Base-by-base conservation (phyloP, 1,140 invertebrate species). In the Samia ricini region DNA sequence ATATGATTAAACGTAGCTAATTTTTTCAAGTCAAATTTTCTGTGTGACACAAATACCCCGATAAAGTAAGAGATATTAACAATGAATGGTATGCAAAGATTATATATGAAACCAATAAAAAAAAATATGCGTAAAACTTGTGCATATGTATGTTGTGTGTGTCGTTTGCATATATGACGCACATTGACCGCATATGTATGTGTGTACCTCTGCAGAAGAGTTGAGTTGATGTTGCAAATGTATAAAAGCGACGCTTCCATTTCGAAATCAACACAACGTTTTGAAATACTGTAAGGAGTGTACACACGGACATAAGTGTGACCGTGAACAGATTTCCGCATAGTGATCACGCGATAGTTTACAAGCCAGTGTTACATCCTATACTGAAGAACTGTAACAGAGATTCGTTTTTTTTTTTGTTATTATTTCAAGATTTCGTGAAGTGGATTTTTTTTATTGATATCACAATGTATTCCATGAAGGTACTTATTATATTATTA, bases 241-340 rank as follows among this genome's bases (percentile, higher is more conserved):
- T 90, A 90, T 90, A 90, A 88, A 90, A 90, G 83, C 85, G 83
- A 80, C 71, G 83, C 78, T 80, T 71, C 69, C 85, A 87, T 90
- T 90, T 90, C 86, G 86, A 88, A 89, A 89, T 90, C 85, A 88
- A 80, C 86, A 90, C 68, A 90, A 79, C 81, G 76, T 83, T 84
- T 89, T 88, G 79, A 79, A 80, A 84, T 83, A 69, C 80, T 84
- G 82, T 79, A 81, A 86, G 76, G 81, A 85, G 77, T 81, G 76
- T 60, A 83, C 83, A 89, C 72, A 81, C 79, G 63, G 63, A 69
- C 33, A 58, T 51, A 24, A 51, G 70, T 70, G 76, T 70, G 72
- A 74, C 77, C 67, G 82, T 79, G 81, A 81, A 78, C 54, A 71
- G 60, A 75, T 79, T 83, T 83, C 77, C 80, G 79, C 82, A 75